phyloP scores from a whole-genome alignment of 35 echinoderm and acorn worm genomes.

The Ptychodera flava region DNA sequence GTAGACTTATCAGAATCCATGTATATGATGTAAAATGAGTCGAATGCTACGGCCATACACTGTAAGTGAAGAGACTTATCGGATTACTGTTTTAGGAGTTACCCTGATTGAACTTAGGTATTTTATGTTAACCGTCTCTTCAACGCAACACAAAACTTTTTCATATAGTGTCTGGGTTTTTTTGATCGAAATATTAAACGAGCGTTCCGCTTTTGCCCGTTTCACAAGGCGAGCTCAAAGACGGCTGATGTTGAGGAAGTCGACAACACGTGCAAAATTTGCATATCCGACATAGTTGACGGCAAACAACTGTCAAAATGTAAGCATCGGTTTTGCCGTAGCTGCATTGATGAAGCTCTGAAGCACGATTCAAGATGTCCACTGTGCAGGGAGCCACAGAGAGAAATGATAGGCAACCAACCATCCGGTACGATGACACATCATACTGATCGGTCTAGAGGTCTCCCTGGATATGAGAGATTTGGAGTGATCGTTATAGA shows the following conservation, averaged over 20 bases:
- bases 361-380: slow-evolving; percentile 28
- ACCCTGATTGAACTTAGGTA: too few species aligned
- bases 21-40: too few species aligned
- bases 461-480: slow-evolving; percentile 24
- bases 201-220: too few species aligned
- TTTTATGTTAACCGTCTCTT: too few species aligned
- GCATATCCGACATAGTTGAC: background rate
- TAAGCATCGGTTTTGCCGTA: slow-evolving; percentile 35
- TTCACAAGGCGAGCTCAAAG: too few species aligned
- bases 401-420: slow-evolving; percentile 37
- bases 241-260: background rate
- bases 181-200: too few species aligned
- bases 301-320: slow-evolving; percentile 9
- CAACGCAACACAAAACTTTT: too few species aligned
- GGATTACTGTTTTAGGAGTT: too few species aligned
- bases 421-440: slow-evolving; percentile 25
- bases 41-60: too few species aligned
- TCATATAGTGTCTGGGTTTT: too few species aligned
- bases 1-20: too few species aligned
- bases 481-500: slow-evolving; percentile 19
- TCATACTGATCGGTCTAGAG: background rate
- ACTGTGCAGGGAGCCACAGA: slow-evolving; percentile 7
- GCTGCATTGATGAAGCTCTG: slow-evolving; percentile 18
- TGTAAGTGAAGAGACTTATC: too few species aligned
- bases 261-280: background rate